phyloP scores from a whole-genome alignment of 2,888 invertebrate genomes.

The Apamea epomidion region DNA sequence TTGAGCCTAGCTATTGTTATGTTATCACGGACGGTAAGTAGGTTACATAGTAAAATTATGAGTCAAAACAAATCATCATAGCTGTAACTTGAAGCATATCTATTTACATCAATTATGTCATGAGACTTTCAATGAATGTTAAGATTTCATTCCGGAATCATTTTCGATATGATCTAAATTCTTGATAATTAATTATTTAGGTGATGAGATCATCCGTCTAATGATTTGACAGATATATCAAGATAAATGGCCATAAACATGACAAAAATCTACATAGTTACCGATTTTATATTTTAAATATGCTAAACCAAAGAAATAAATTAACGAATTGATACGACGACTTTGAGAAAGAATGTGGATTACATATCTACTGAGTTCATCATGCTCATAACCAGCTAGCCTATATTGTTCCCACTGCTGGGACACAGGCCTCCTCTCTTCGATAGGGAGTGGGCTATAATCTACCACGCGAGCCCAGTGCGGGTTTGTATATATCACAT shows the following conservation, averaged over 20 bases:
- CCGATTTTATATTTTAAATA: slow-evolving; percentile 10
- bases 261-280: slow-evolving; percentile 14
- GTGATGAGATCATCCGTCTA: slow-evolving; percentile 37
- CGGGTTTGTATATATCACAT: too few species aligned
- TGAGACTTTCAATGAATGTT: slow-evolving; percentile 11
- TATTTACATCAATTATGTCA: slow-evolving; percentile 19
- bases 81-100: background rate
- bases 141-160: slow-evolving; percentile 19
- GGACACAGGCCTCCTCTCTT: too few species aligned
- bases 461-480: too few species aligned
- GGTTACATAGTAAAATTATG: background rate
- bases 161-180: slow-evolving; percentile 20
- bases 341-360: slow-evolving; percentile 3
- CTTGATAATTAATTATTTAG: slow-evolving; percentile 6
- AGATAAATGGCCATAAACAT: background rate
- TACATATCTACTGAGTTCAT: too few species aligned
- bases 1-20: too few species aligned
- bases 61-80: background rate
- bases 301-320: background rate
- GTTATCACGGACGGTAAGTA: too few species aligned
- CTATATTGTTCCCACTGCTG: too few species aligned
- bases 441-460: too few species aligned
- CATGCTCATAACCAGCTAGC: too few species aligned
- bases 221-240: slow-evolving; percentile 12
- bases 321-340: slow-evolving; percentile 13